A percentile compares a stretch with the other conserved stretches of the same genome.
Evolutionary conservation across 1,140 invertebrate species (phyloP).

Genomic region (Bemisia tabaci): DNA sequence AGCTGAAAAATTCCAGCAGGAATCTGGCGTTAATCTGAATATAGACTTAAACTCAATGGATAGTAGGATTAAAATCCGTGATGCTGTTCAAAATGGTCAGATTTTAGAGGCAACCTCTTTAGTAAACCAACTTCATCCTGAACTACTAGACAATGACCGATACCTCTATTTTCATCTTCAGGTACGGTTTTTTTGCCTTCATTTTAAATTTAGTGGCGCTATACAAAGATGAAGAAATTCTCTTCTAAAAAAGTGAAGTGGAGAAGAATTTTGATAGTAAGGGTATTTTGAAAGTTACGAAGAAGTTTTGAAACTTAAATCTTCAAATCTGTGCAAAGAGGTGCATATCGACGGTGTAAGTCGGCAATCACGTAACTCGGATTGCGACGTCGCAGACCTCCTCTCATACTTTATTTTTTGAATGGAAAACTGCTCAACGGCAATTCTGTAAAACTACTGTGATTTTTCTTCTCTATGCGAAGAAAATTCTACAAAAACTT

Average conservation of each 20-base stretch:
- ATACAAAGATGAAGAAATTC: too few relatives aligned
- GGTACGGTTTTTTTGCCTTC: slow-evolving; percentile 37
- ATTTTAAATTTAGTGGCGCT: not conserved
- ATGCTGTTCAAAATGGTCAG: slow-evolving; percentile 83
- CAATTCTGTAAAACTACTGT: too few relatives aligned
- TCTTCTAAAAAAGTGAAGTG: too few relatives aligned
- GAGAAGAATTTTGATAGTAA: too few relatives aligned
- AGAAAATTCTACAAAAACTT: too few relatives aligned
- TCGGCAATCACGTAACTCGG: too few relatives aligned
- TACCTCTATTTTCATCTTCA: slow-evolving; percentile 93
- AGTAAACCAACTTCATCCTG: slow-evolving; percentile 88
- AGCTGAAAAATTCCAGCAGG: slow-evolving; percentile 89
- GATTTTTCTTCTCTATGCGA: too few relatives aligned
- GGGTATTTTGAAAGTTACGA: slow-evolving; percentile 2
- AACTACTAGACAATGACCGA: slow-evolving; percentile 86
- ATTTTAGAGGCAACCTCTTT: slow-evolving; percentile 87
- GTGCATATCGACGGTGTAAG: too few relatives aligned
- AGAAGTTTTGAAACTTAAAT: not conserved
- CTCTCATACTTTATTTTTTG: too few relatives aligned
- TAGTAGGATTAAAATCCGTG: slow-evolving; percentile 84
- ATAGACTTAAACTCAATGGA: slow-evolving; percentile 81
- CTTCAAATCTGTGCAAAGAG: not conserved
- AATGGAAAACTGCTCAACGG: too few relatives aligned
- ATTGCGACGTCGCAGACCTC: too few relatives aligned
- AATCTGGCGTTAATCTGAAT: slow-evolving; percentile 75